Base-by-base conservation (phyloP, 2,888 invertebrate species). In the Epinotia brunnichana region DNA sequence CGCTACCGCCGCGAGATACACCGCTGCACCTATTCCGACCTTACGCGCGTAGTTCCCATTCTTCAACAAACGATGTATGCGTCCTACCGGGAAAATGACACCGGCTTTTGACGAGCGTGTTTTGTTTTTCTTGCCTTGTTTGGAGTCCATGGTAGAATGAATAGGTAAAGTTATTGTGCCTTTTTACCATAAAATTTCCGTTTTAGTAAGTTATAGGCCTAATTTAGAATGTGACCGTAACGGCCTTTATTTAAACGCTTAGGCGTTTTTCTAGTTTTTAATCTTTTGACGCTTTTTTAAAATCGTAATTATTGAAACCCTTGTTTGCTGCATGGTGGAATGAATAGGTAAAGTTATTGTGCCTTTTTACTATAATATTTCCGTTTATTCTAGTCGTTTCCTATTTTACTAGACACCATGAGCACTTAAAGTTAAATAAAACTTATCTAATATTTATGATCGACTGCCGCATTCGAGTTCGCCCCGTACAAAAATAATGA, bases 401-500 rank as follows among this genome's bases (percentile, higher is more conserved):
- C 21, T 41, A 24, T 3, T 4, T 29, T 24, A 44, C 67, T 68
- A 68, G 56, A 59, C 59, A 68, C 67, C 56, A 56, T 57, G 59
- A 56, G 21, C 11, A 41, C 67, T 68, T 63, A 62, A 44, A 29
- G 11, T 59, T 54, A 67, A 71, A 68, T 72, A 61, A 68, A 72
- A 41, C 19, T 19, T 62, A 71, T 19, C 60, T 54, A 61, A 17
- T 53, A 15, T 15, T 19, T 60, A 1, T 56, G 5, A 62, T 70
- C 63, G 51, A 59, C 71, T 35, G 29, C 61, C 63, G n/a, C 66
- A 51, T 41, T 44, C 60, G n/a, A 71, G 48, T 19, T 48, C 29
- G 62, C 24, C 41, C 48, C 71, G 66, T 76, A 76, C 51, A 76
- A 76, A 76, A 76, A 76, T 76, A 76, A 76, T 74, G 64, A 59